phyloP scores from a whole-genome alignment of 2,113 vertebrate genomes.

The Illadopsis cleaveri region DNA sequence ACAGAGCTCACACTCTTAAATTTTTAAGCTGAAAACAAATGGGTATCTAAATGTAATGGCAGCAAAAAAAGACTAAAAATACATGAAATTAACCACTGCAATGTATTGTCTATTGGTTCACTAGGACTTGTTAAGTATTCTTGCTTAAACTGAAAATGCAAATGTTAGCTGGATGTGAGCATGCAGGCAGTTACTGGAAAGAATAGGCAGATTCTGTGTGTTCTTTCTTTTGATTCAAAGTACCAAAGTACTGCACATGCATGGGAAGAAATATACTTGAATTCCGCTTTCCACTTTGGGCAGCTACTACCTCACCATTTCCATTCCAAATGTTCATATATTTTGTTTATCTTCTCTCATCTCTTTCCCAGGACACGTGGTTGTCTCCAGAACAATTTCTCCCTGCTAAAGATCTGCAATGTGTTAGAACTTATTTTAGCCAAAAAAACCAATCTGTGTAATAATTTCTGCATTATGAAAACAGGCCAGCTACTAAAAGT shows the following conservation, averaged over 20 bases:
- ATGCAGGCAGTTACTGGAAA: not conserved
- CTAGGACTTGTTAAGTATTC: not conserved
- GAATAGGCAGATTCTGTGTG: not conserved
- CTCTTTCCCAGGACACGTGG: conserved; percentile 48
- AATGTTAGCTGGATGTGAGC: not conserved
- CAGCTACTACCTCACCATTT: conserved; percentile 51
- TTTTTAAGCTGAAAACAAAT: not conserved
- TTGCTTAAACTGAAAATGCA: not conserved
- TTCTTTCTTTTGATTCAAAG: not conserved
- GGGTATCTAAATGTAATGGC: not conserved
- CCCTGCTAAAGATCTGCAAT: not conserved
- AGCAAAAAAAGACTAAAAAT: conserved; percentile 40
- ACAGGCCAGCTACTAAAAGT: not conserved
- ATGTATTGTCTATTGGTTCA: not conserved
- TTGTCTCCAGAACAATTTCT: conserved; percentile 21
- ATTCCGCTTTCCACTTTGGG: conserved; percentile 70
- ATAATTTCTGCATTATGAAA: conserved; percentile 14
- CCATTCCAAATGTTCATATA: conserved; percentile 66
- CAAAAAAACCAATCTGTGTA: conserved; percentile 12
- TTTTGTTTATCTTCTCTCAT: conserved; percentile 79
- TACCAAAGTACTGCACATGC: not conserved
- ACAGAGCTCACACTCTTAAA: not conserved
- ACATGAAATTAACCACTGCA: not conserved
- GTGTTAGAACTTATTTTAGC: conserved; percentile 33
- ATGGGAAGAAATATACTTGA: conserved; percentile 39